These are phyloP conservation scores for Drosophila robusta DNA, from an alignment of 2,888 invertebrate genomes.

Conservation along the genomic window DNA sequence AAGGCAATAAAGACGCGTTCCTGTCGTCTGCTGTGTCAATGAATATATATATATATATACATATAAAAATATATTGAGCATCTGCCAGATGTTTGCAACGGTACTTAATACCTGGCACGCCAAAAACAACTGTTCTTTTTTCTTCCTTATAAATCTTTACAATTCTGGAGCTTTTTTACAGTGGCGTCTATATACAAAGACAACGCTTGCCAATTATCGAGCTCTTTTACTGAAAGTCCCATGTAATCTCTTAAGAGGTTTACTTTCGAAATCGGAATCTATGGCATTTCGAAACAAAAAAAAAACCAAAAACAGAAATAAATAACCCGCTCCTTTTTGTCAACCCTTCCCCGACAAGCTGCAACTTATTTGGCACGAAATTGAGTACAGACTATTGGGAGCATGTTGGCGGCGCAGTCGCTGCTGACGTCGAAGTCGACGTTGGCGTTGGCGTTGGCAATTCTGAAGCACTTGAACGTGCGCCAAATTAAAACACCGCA, in stretches of 20 bases:
- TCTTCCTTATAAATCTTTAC: neutral
- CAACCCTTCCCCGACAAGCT: neutral
- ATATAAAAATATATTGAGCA: neutral
- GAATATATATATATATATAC: neutral
- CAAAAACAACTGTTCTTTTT: neutral
- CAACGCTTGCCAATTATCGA: slow-evolving; percentile 25
- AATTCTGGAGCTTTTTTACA: neutral
- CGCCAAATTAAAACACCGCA: slow-evolving; percentile 76
- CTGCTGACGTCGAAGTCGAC: neutral
- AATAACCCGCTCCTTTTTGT: neutral
- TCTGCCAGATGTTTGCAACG: too few relatives aligned
- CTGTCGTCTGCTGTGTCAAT: too few relatives aligned
- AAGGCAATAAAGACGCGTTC: too few relatives aligned
- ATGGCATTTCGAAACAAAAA: slow-evolving; percentile 6
- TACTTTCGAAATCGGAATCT: slow-evolving; percentile 17
- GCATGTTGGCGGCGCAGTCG: slow-evolving; percentile 3
- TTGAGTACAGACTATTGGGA: slow-evolving; percentile 24
- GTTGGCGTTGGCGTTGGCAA: slow-evolving; percentile 37
- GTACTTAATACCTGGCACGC: too few relatives aligned
- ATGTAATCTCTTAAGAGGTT: slow-evolving; percentile 26
- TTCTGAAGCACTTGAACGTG: slow-evolving; percentile 66
- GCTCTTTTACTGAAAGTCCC: slow-evolving; percentile 11
- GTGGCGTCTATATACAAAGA: too few relatives aligned
- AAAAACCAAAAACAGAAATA: neutral
- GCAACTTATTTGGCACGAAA: slow-evolving; percentile 8